Percentiles rank a stretch among this genome's conserved stretches.
Conservation (phyloP, 2,888 invertebrate species). For the Liopterus haemorrhoidalis region DNA sequence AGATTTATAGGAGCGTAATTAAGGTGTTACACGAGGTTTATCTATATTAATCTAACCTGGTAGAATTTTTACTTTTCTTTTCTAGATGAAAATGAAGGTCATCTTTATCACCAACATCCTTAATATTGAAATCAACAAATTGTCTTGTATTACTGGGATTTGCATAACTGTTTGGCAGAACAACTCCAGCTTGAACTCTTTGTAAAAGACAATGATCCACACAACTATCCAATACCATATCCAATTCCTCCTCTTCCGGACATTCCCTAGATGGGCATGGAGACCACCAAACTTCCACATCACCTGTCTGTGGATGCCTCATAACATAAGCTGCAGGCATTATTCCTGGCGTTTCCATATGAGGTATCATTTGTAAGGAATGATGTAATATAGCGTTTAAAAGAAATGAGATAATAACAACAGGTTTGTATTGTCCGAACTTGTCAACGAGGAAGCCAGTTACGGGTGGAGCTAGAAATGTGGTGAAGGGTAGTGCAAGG, state of each 20-base stretch:
- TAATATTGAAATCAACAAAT: slow-evolving; percentile 34
- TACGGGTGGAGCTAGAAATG: slow-evolving; percentile 77
- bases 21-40: no score
- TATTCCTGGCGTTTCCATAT: slow-evolving; percentile 70
- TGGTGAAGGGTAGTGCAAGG: slow-evolving; percentile 77
- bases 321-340: slow-evolving; percentile 71
- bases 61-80: slow-evolving; percentile 35
- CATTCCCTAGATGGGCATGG: slow-evolving; percentile 75
- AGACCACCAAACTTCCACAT: slow-evolving; percentile 79
- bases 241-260: slow-evolving; percentile 66
- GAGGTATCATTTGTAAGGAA: slow-evolving; percentile 70
- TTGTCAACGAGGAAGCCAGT: slow-evolving; percentile 82
- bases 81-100: slow-evolving; percentile 54
- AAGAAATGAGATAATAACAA: slow-evolving; percentile 70
- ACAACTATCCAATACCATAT: slow-evolving; percentile 66
- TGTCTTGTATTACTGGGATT: slow-evolving; percentile 38
- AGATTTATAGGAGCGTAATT: no score
- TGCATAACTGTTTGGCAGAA: slow-evolving; percentile 33
- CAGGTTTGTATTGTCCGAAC: slow-evolving; percentile 78
- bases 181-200: slow-evolving; percentile 41
- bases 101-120: slow-evolving; percentile 50
- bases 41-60: no score
- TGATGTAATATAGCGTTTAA: slow-evolving; percentile 75
- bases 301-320: slow-evolving; percentile 64
- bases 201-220: slow-evolving; percentile 64